Base-by-base conservation (phyloP, 2,113 vertebrate genomes). In the Centrocercus urophasianus region DNA sequence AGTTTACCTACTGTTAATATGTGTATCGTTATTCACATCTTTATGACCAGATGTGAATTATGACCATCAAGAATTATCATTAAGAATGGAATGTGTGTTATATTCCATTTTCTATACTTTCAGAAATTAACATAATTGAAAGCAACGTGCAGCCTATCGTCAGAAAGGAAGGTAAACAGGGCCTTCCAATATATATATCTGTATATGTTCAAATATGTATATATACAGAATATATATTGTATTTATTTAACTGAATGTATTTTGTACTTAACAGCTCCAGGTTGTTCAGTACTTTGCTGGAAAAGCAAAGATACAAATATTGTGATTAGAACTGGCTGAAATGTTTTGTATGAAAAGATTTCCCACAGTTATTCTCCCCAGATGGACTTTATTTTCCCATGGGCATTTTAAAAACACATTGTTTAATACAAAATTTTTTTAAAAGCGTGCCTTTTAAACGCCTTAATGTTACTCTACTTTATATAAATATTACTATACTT, bases 111-210 rank as follows among this genome's bases (percentile, higher is more conserved):
- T 97, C 84, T 98, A 24, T 97, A 78, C 93, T 98, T 98, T 96
- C 98, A 98, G 98, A 97, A 97, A 98, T 98, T 97, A 98, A 98
- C 93, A 97, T 98, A 97, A 97, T 98, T 96, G 97, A 98, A 97
- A 96, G 97, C 97, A 98, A 97, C 78, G 96, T 98, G 88, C 97
- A 98, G 61, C 97, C 98, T 79, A 97, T 97, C 97, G 94, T 96
- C 96, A 97, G 88, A 97, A 98, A 97, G 57, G 97, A 98, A 98
- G 98, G 97, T 98, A 98, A 98, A 96, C 9, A 54, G 92, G 93
- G 87, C 81, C 92, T 27, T 93, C 72, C 19, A 13, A 64, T 71
- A 94, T 96, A 94, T 96, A 93, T 91, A 91, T 93, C 83, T 96
- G 92, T 60, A 90, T 94, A 90, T 81, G 60, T 50, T 74, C 8